Conservation (phyloP, 2,888 invertebrate genomes). For the Cantharis rufa region DNA sequence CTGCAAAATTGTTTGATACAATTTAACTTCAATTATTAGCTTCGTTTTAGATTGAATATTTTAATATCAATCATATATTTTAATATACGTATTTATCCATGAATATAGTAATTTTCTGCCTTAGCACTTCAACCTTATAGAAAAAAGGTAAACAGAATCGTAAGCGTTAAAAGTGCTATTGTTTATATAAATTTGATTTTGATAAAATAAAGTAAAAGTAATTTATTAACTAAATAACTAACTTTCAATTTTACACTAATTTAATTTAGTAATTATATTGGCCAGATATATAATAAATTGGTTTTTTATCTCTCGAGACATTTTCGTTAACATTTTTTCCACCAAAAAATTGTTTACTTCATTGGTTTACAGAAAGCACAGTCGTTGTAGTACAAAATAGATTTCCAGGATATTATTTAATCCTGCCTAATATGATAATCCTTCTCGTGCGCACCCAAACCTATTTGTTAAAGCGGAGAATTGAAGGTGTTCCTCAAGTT, state of each 20-base stretch:
- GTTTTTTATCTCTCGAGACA: neutral
- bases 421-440: too few species aligned
- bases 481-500: too few species aligned
- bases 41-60: too few species aligned
- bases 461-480: too few species aligned
- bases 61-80: neutral
- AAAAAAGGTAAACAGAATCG: neutral
- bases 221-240: neutral
- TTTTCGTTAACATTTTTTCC: too few species aligned
- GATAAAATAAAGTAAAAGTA: neutral
- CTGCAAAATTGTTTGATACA: neutral
- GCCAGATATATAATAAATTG: neutral
- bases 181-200: neutral
- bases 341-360: too few species aligned
- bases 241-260: neutral
- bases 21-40: neutral
- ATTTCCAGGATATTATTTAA: too few species aligned
- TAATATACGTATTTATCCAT: neutral
- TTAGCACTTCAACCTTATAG: neutral
- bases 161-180: neutral
- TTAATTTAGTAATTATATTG: neutral
- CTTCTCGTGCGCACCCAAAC: too few species aligned
- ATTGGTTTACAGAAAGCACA: too few species aligned
- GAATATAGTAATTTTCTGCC: neutral
- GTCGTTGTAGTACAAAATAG: too few species aligned